phyloP scores from a whole-genome alignment of 1,140 invertebrate genomes.

The Chlorops oryzae region DNA sequence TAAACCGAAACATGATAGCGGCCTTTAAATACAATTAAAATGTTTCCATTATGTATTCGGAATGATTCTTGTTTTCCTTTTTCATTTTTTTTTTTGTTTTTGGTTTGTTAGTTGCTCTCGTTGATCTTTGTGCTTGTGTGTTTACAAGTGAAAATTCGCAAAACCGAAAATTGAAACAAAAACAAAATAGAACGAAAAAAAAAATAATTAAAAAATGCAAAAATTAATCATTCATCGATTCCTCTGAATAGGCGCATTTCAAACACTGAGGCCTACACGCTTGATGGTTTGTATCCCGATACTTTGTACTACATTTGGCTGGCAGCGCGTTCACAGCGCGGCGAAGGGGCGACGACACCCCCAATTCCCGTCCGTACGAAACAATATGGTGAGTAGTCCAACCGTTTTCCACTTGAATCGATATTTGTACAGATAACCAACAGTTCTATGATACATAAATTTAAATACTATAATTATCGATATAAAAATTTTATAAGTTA shows the following conservation, averaged over 20 bases:
- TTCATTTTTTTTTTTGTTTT: too few relatives aligned
- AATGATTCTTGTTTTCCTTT: too few relatives aligned
- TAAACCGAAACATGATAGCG: too few relatives aligned
- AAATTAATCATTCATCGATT: neutral
- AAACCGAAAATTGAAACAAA: too few relatives aligned
- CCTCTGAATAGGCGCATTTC: constrained; percentile 58
- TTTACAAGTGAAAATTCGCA: too few relatives aligned
- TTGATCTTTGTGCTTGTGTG: too few relatives aligned
- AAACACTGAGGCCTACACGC: constrained; percentile 75
- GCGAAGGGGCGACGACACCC: constrained; percentile 91
- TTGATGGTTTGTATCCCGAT: constrained; percentile 87
- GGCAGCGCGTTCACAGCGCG: constrained; percentile 81
- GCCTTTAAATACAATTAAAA: too few relatives aligned
- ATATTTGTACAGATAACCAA: too few relatives aligned
- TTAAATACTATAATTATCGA: neutral
- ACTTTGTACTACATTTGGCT: constrained; percentile 95
- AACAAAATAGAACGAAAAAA: neutral
- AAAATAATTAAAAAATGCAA: neutral
- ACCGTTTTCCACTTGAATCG: too few relatives aligned
- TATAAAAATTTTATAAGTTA: neutral
- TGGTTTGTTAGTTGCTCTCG: too few relatives aligned
- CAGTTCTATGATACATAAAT: too few relatives aligned
- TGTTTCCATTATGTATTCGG: too few relatives aligned
- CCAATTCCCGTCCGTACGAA: constrained; percentile 89
- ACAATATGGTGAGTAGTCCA: constrained; percentile 82